Percentiles rank a stretch among this genome's conserved stretches.
These are phyloP conservation scores for Euclidia mi DNA, from an alignment of 2,888 invertebrate species.

Conservation along the genomic window DNA sequence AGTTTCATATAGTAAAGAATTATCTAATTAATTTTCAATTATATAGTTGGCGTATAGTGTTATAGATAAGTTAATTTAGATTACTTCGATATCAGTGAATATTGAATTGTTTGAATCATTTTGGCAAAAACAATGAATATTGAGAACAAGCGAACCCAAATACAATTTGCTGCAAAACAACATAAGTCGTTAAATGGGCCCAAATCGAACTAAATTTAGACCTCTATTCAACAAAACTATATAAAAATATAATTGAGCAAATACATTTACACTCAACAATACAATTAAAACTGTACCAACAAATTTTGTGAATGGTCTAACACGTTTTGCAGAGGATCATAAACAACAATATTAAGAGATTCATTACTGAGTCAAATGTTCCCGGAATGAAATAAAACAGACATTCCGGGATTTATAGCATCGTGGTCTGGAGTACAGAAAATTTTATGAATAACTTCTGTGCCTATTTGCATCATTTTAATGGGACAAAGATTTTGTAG, in stretches of 20 bases:
- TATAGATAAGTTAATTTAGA: too few species aligned
- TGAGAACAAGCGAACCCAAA: too few species aligned
- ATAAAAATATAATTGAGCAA: constrained; percentile 17
- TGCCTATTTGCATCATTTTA: constrained; percentile 28
- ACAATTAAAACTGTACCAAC: constrained; percentile 39
- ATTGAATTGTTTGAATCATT: too few species aligned
- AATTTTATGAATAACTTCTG: constrained; percentile 42
- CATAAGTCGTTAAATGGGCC: too few species aligned
- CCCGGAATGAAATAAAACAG: constrained; percentile 63
- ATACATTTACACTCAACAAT: constrained; percentile 26
- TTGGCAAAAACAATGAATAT: too few species aligned
- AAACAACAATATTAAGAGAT: constrained; percentile 68
- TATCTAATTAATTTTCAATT: constrained; percentile 39
- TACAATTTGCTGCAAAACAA: too few species aligned
- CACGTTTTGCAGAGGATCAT: constrained; percentile 48
- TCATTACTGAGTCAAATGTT: constrained; percentile 62
- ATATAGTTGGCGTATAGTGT: neutral
- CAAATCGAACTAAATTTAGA: neutral
- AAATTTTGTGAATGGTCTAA: constrained; percentile 26
- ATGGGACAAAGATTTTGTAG: neutral
- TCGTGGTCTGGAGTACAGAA: constrained; percentile 31
- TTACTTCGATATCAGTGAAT: too few species aligned
- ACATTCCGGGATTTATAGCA: constrained; percentile 60
- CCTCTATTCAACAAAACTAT: neutral
- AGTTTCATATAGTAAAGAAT: constrained; percentile 34